phyloP scores from a whole-genome alignment of 2,888 invertebrate genomes.

The Ischnus inquisitorius region DNA sequence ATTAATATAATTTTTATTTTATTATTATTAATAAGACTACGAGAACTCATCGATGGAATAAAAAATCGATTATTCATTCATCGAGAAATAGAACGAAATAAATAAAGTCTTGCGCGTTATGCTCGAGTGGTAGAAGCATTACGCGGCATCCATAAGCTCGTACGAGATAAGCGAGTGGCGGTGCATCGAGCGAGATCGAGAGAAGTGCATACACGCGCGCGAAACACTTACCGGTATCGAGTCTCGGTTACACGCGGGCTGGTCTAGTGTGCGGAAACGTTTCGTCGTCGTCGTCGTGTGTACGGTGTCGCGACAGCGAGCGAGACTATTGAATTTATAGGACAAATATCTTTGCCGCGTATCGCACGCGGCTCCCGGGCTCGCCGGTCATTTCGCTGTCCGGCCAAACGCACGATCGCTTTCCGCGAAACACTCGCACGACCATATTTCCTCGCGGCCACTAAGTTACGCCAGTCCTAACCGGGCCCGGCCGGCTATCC shows the following conservation, averaged over 20 bases:
- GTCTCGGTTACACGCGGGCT: slow-evolving; percentile 8
- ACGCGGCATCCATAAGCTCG: slow-evolving; percentile 8
- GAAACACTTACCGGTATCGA: slow-evolving; percentile 63
- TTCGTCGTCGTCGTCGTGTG: slow-evolving; percentile 37
- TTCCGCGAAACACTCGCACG: slow-evolving; percentile 54
- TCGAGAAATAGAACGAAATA: too few relatives aligned
- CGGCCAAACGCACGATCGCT: slow-evolving; percentile 53
- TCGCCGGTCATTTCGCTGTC: slow-evolving; percentile 27
- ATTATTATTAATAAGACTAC: too few relatives aligned
- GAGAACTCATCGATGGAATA: too few relatives aligned
- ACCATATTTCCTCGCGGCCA: slow-evolving; percentile 53
- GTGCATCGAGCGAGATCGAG: slow-evolving; percentile 53
- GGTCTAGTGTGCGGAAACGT: slow-evolving; percentile 15
- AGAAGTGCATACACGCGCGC: slow-evolving; percentile 60
- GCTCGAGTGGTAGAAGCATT: slow-evolving; percentile 46
- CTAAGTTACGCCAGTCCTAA: slow-evolving; percentile 56
- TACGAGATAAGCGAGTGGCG: slow-evolving; percentile 59
- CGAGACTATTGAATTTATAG: slow-evolving; percentile 60
- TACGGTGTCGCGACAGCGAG: slow-evolving; percentile 37
- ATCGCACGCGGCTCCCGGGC: slow-evolving; percentile 52
- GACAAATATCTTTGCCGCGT: slow-evolving; percentile 56
- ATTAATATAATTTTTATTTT: too few relatives aligned
- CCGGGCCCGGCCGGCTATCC: slow-evolving; percentile 45
- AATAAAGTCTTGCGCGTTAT: slow-evolving; percentile 18
- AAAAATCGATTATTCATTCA: too few relatives aligned